Percentiles rank a stretch among this genome's conserved stretches.
phyloP scores from a whole-genome alignment of 2,888 invertebrate genomes.

The Suillia variegata region DNA sequence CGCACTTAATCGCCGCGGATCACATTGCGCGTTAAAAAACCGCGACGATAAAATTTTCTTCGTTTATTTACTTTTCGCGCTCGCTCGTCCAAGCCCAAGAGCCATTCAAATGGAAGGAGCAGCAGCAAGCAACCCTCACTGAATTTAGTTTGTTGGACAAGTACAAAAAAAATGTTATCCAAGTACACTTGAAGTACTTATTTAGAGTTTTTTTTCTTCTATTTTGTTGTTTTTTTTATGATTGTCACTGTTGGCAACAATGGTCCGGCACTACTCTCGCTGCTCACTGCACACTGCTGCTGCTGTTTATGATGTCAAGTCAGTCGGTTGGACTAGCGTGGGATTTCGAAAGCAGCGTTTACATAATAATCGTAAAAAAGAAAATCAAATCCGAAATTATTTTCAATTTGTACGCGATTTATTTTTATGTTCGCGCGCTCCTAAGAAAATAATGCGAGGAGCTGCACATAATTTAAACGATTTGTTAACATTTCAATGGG shows the following conservation, averaged over 20 bases:
- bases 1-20: constrained; percentile 56
- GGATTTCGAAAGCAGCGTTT: constrained; percentile 14
- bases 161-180: too few relatives aligned
- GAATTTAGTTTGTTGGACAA: background rate
- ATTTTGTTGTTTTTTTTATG: background rate
- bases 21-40: constrained; percentile 57
- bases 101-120: constrained; percentile 47
- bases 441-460: constrained; percentile 15
- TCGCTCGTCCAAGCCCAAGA: too few relatives aligned
- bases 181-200: constrained; percentile 1
- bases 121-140: constrained; percentile 28
- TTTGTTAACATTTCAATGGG: constrained; percentile 58
- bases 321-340: constrained; percentile 17
- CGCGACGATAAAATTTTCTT: constrained; percentile 50
- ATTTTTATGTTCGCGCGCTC: constrained; percentile 45
- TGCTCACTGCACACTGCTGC: constrained; percentile 22
- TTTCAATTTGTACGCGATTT: constrained; percentile 60
- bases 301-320: constrained; percentile 24
- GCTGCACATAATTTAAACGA: constrained; percentile 49
- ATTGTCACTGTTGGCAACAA: constrained; percentile 23
- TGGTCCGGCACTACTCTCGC: too few relatives aligned
- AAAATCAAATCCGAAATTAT: constrained; percentile 57
- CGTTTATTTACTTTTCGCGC: constrained; percentile 36
- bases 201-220: background rate
- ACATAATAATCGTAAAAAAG: constrained; percentile 50